Base-by-base conservation (phyloP, 2,797 vertebrate genomes). In the Phrynocephalus guinanensis region DNA sequence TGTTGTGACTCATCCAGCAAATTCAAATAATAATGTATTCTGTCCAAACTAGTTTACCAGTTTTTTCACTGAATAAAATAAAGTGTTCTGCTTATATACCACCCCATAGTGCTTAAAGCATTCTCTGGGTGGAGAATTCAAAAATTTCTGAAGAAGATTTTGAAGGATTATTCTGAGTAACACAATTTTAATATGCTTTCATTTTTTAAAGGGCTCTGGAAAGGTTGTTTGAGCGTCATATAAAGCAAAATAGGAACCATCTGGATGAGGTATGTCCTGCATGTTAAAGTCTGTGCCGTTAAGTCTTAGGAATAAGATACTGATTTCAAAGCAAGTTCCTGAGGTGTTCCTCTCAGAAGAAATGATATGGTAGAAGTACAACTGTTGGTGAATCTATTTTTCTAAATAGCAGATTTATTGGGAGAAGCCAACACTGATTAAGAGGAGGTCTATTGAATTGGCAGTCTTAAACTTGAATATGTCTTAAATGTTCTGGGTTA, bases 191-290 rank as follows among this genome's bases (percentile, higher is more conserved):
- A 50, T 73, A 84, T 18, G 44, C 68, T 79, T 72, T 76, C 38
- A 15, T 24, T 73, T 76, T 85, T 82, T 60, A 73, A 70, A 99
- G 99, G 90, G 96, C 98, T 92, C 93, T 99, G 80, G 97, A 98
- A 79, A 93, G 93, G 44, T 95, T 99, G 85, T 98, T 98, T 92
- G 96, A 98, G 73, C 96, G 96, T 28, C 97, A 99, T 82, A 94
- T 99, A 91, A 95, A 97, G 79, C 97, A 97, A 97, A 99, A 99
- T 93, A 98, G 95, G 87, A 95, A 98, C 95, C 96, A 83, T 75
- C 95, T 99, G 92, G 95, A 98, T 93, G 98, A 98, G 97, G 98
- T 99, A 92, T 84, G 96, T 94, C 33, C 87, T 91, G 85, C 77
- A 60, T 88, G 79, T 60, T 20, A 92, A 86, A 52, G 26, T 38